Conservation (phyloP, 2,113 vertebrate species). For the Melierax canorus region DNA sequence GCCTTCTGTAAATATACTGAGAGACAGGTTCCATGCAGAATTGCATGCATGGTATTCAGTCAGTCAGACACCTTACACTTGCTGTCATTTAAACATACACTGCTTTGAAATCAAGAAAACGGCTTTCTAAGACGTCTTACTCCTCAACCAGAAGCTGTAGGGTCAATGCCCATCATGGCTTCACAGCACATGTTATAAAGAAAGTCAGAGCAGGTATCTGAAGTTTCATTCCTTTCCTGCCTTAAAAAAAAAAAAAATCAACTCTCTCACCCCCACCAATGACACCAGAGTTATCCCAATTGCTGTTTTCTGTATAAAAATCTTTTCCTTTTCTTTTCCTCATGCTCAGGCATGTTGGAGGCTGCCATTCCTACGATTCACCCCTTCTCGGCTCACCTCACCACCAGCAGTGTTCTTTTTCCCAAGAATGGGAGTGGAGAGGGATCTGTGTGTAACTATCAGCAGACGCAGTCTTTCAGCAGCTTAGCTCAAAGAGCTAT, state of each 20-base stretch:
- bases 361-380: background rate
- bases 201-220: background rate
- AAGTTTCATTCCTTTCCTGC: background rate
- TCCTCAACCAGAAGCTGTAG: background rate
- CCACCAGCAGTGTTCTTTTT: background rate
- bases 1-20: background rate
- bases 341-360: background rate
- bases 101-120: background rate
- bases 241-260: background rate
- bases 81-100: background rate
- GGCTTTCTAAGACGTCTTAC: background rate
- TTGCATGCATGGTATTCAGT: background rate
- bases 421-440: background rate
- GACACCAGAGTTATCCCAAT: background rate
- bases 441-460: background rate
- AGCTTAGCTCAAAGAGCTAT: background rate
- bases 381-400: background rate
- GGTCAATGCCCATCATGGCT: background rate
- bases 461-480: background rate
- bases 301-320: background rate
- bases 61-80: background rate
- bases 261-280: background rate
- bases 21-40: background rate
- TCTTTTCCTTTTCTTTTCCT: background rate
- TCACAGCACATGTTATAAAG: background rate